Evolutionary conservation across 1,140 invertebrate genomes (phyloP).

Genomic region (Sminthurides bifidus): DNA sequence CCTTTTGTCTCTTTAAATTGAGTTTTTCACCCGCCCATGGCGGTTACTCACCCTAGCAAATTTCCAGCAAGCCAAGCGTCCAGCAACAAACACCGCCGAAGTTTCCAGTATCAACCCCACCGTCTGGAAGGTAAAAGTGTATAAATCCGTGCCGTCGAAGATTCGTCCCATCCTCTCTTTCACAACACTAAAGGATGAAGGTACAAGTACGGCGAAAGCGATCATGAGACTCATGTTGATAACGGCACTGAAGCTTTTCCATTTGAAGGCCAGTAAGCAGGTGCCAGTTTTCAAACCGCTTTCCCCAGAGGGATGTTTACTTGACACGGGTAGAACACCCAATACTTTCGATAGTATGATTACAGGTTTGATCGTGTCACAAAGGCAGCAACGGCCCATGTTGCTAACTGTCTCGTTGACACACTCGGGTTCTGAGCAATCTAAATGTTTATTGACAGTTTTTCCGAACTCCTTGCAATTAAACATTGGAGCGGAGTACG

Average conservation of each 20-base stretch:
- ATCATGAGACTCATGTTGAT: conserved; percentile 10
- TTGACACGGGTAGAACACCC: conserved; percentile 14
- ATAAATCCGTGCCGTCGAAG: conserved; percentile 24
- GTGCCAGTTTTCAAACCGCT: background rate
- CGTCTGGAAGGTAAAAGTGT: conserved; percentile 23
- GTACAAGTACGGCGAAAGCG: conserved; percentile 10
- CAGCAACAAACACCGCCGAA: conserved; percentile 12
- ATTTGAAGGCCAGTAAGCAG: conserved; percentile 10
- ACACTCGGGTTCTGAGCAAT: no score
- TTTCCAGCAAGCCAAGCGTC: conserved; percentile 7
- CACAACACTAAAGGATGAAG: conserved; percentile 16
- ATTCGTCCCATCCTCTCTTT: conserved; percentile 14
- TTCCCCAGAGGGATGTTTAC: background rate
- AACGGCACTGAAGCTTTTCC: conserved; percentile 3
- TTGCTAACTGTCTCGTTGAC: no score
- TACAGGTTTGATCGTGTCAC: conserved; percentile 19
- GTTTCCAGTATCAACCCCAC: conserved; percentile 24
- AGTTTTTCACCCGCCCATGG: background rate
- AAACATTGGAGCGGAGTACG: no score
- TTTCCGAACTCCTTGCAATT: no score
- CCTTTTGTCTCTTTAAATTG: background rate
- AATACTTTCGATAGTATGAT: conserved; percentile 11
- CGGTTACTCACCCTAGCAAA: conserved; percentile 17
- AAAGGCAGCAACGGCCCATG: conserved; percentile 16
- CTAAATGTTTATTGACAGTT: no score